A percentile compares a stretch with the other conserved stretches of the same genome.
Evolutionary conservation across 2,113 vertebrate genomes (phyloP).

Genomic region (Nothoprocta perdicaria): DNA sequence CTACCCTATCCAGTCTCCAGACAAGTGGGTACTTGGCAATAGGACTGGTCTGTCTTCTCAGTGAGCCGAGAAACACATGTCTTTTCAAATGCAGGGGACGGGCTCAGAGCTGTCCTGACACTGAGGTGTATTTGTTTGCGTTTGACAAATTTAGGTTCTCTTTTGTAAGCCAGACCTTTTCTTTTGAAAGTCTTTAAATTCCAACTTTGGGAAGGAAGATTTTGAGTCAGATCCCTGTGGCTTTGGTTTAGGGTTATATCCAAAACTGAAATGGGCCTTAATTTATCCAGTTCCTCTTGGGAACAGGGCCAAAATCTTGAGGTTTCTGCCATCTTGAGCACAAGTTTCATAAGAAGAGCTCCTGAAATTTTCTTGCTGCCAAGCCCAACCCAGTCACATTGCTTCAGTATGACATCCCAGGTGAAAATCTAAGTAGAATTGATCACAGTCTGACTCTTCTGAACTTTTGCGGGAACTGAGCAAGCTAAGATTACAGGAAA

Average conservation of each 20-base stretch:
- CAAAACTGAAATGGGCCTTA: conserved; percentile 60
- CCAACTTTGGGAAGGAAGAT: conserved; percentile 30
- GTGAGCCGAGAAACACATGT: rapidly evolving
- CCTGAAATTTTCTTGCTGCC: conserved; percentile 42
- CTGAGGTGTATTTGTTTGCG: conserved; percentile 35
- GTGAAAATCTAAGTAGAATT: conserved; percentile 28
- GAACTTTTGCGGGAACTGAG: background rate
- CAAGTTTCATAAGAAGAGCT: conserved; percentile 16
- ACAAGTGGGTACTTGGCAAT: background rate
- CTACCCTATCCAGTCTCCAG: background rate
- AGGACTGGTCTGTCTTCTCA: background rate
- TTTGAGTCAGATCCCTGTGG: conserved; percentile 56
- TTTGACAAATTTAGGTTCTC: conserved; percentile 50
- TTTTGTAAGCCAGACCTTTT: background rate
- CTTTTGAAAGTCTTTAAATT: conserved; percentile 47
- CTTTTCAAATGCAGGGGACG: background rate
- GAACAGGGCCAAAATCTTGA: conserved; percentile 57
- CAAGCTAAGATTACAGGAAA: background rate
- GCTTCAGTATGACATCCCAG: conserved; percentile 2
- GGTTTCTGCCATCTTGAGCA: conserved; percentile 60
- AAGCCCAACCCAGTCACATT: background rate
- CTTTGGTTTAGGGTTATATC: conserved; percentile 67
- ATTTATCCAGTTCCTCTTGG: conserved; percentile 66
- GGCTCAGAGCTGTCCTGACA: background rate
- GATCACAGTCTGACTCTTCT: background rate